Conservation (phyloP, 23 tunicate species). For the Halocynthia aurantium region DNA sequence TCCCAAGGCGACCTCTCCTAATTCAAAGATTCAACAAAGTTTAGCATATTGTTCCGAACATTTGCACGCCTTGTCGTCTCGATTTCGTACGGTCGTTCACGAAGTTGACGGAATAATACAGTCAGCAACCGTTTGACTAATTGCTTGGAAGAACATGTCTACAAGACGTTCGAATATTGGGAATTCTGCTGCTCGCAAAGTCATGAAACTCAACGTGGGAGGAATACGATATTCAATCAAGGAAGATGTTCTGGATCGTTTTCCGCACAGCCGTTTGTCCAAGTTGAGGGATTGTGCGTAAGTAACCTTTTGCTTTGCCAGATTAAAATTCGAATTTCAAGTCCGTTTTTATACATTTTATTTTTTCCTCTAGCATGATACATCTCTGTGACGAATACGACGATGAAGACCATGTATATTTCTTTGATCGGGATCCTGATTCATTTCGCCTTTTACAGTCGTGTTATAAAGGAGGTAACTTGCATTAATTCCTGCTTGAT, state of each 20-base stretch:
- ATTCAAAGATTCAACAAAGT: no score
- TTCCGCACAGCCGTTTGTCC: background rate
- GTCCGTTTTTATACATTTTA: background rate
- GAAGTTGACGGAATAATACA: no score
- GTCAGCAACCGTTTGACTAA: no score
- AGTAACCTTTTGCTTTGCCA: background rate
- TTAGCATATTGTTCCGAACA: no score
- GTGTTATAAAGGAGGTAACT: conserved; percentile 35
- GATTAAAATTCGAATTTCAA: background rate
- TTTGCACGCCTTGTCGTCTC: no score
- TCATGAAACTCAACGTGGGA: conserved; percentile 11
- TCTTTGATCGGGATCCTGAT: conserved; percentile 54
- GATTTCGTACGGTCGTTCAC: no score
- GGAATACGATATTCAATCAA: conserved; percentile 1
- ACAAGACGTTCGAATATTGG: no score
- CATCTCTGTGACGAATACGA: conserved; percentile 16
- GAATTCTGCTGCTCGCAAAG: background rate
- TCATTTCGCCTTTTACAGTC: conserved; percentile 16
- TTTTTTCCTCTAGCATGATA: background rate
- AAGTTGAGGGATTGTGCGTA: conserved; percentile 12
- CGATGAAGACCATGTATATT: conserved; percentile 7
- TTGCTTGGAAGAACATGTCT: no score
- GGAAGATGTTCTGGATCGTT: background rate
- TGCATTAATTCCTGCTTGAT: no score
- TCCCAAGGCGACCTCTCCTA: no score